Base-by-base conservation (phyloP, 2,888 invertebrate species). In the Drosophila koepferae region DNA sequence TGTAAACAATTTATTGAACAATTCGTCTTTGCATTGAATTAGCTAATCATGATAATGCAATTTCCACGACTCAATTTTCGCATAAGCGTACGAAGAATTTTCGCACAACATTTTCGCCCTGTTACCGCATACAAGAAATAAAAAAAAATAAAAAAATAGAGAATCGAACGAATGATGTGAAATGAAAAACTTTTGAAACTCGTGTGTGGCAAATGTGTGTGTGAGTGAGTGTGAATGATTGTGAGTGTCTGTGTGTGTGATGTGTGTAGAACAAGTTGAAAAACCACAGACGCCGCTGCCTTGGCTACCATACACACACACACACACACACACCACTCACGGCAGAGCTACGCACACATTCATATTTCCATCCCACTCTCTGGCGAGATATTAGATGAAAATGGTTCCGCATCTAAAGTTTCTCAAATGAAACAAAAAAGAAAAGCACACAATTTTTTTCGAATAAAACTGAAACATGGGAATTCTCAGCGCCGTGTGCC, bases 351-450 rank as follows among this genome's bases (percentile, higher is more conserved):
- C 74, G 28, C 54, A 74, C 78, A 62, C 80, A 80, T 14, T 63
- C 72, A 89, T 89, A 82, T 76, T 90, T 87, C 90, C 90, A 89
- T 90, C 73, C 73, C 77, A 89, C 90, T 86, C 90, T 89, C 85
- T 79, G 58, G 70, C 71, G 67, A 80, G 85, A 79, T 89, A 86
- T 90, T 86, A 66, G 75, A 81, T 81, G 77, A 86, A 80, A 82
- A 67, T 58, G 77, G 69, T 74, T 80, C 72, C 85, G 73, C 79
- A 87, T 90, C 89, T 88, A 86, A 90, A 90, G 90, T 86, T 86
- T 86, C 85, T 86, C 89, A 78, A 63, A 75, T 72, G 66, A 80
- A 77, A 77, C 72, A 77, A 64, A 77, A 77, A 61, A 40, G 36
- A 55, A 55, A 41, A 55, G 41, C 14, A 12, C 58, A 58, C 12